phyloP scores from a whole-genome alignment of 2,797 vertebrate genomes.

The Rachycentron canadum region DNA sequence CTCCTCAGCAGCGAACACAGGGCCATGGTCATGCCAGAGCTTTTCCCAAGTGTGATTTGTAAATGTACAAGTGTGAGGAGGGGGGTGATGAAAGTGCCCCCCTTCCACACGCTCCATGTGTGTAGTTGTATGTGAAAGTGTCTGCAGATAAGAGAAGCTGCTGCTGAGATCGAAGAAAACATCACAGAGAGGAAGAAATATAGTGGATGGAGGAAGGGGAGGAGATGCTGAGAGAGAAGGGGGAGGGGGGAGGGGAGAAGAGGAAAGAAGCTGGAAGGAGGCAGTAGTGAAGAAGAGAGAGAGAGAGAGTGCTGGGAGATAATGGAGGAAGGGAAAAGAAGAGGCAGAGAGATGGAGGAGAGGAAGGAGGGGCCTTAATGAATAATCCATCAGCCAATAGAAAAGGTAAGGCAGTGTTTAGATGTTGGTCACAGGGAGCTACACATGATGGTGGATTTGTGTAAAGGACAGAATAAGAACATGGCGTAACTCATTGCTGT shows the following conservation, averaged over 20 bases:
- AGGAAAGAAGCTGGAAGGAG: not conserved
- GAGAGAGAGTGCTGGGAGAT: conserved; percentile 19
- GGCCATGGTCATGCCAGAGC: not conserved
- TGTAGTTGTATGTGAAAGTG: conserved; percentile 1
- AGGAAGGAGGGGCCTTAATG: conserved; percentile 34
- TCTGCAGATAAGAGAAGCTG: not conserved
- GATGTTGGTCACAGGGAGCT: conserved; percentile 11
- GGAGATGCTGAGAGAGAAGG: not conserved
- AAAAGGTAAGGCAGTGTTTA: conserved; percentile 41
- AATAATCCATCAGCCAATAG: conserved; percentile 70
- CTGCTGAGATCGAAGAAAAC: too few species aligned
- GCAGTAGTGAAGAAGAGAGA: conserved; percentile 1
- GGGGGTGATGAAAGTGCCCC: conserved; percentile 49
- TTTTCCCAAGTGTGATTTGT: conserved; percentile 58
- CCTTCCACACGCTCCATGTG: not conserved
- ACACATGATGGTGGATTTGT: conserved; percentile 13
- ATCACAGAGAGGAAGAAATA: not conserved
- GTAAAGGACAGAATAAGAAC: not conserved
- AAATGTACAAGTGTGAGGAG: conserved; percentile 38
- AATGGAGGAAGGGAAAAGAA: conserved; percentile 34
- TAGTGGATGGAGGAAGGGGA: not conserved
- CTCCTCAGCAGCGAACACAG: conserved; percentile 3
- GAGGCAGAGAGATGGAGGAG: conserved; percentile 13
- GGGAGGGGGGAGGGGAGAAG: conserved; percentile 4
- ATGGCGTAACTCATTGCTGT: not conserved